These are phyloP conservation scores for Ursus arctos DNA, from an alignment of 2,113 vertebrate genomes.

Conservation along the genomic window DNA sequence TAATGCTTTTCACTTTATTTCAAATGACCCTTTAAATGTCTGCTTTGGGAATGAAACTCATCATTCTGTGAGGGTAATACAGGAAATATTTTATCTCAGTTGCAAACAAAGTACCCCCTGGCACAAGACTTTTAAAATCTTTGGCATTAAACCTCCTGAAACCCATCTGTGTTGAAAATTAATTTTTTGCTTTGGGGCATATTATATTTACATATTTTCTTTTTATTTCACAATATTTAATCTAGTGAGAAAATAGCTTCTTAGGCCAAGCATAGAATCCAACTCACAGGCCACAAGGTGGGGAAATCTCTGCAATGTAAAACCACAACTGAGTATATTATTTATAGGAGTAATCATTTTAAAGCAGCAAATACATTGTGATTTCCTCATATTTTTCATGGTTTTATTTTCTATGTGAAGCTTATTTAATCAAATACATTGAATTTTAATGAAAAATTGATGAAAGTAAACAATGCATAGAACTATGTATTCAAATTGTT, in stretches of 20 bases:
- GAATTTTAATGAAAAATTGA: conserved; percentile 42
- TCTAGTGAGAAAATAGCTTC: conserved; percentile 79
- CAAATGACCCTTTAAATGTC: conserved; percentile 74
- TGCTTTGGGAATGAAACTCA: conserved; percentile 77
- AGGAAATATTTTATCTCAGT: conserved; percentile 82
- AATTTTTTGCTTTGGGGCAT: conserved; percentile 84
- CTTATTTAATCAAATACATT: not conserved
- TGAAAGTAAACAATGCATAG: not conserved
- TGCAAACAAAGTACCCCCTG: conserved; percentile 80
- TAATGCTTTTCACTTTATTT: conserved; percentile 74
- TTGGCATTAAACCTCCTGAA: conserved; percentile 84
- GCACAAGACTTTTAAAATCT: conserved; percentile 81
- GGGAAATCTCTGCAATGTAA: conserved; percentile 10
- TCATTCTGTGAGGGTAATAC: conserved; percentile 82
- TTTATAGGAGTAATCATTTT: not conserved
- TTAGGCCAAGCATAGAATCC: conserved; percentile 47
- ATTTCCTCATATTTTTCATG: not conserved
- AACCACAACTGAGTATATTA: conserved; percentile 5
- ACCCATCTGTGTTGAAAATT: conserved; percentile 87
- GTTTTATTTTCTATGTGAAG: not conserved
- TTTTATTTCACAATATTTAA: conserved; percentile 85
- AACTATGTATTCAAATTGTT: not conserved
- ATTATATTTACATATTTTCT: conserved; percentile 86
- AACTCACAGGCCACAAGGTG: not conserved
- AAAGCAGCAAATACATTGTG: not conserved